phyloP scores from a whole-genome alignment of 2,888 invertebrate species.

The Hedychridium roseum region DNA sequence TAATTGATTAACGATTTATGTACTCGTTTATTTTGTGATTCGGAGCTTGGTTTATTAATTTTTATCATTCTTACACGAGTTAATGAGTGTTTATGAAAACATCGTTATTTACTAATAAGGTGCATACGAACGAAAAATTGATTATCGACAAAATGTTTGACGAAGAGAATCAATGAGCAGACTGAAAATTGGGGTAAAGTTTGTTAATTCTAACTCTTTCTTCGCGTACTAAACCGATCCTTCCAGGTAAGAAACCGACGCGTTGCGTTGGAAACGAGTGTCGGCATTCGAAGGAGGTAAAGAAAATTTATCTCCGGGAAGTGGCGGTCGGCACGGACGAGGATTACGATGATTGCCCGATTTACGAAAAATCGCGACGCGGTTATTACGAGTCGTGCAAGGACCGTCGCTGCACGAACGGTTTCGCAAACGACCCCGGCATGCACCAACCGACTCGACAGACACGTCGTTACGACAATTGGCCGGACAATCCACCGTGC shows the following conservation, averaged over 20 bases:
- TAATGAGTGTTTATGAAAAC: too few relatives aligned
- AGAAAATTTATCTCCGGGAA: constrained; percentile 57
- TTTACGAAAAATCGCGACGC: constrained; percentile 46
- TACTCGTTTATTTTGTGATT: too few relatives aligned
- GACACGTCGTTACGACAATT: constrained; percentile 26
- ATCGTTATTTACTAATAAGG: too few relatives aligned
- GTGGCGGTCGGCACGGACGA: constrained; percentile 58
- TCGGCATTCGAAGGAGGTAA: constrained; percentile 40
- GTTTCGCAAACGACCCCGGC: constrained; percentile 26
- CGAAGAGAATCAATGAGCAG: too few relatives aligned
- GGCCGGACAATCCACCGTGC: constrained; percentile 14
- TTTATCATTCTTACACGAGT: too few relatives aligned
- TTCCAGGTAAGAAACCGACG: background rate
- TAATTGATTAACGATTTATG: too few relatives aligned
- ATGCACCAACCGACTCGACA: constrained; percentile 39
- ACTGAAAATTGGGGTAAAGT: too few relatives aligned
- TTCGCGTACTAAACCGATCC: background rate
- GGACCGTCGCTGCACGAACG: constrained; percentile 29
- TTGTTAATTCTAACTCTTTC: too few relatives aligned
- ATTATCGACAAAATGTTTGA: too few relatives aligned
- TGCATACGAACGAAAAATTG: too few relatives aligned
- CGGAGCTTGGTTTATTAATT: too few relatives aligned
- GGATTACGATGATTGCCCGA: too few relatives aligned
- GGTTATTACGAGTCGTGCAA: constrained; percentile 34
- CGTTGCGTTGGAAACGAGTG: constrained; percentile 18